Base-by-base conservation (phyloP, 2,888 invertebrate genomes). In the Lasioglossum figueresi region DNA sequence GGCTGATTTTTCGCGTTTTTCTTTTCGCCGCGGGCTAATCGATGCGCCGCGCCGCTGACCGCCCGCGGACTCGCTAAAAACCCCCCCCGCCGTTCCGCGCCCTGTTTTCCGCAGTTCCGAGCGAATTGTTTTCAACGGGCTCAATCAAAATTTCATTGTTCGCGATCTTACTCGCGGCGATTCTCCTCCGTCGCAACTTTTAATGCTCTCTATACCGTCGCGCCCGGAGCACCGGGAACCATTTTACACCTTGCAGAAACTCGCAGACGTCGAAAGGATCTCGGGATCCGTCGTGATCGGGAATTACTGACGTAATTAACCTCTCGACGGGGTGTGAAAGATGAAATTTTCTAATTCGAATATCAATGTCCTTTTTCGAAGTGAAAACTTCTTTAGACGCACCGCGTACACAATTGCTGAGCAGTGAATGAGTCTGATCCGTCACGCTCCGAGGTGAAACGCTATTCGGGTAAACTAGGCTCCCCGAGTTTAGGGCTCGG, bases 1-100 rank as follows among this genome's bases (percentile, higher is more conserved):
- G 56, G 56, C n/a, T 63, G 31, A 48, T 76, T 79, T 79, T 79
- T 83, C 56, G 12, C 59, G 23, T 56, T 63, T 59, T 31, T 76
- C 34, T 74, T 74, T 45, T 68, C n/a, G 23, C 45, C 16, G 43
- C 14, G 66, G 40, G 45, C 12, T 40, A 63, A 80, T 80, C 80
- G 79, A 66, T 40, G 52, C 34, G n/a, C 56, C 34, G 52, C 34
- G n/a, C 56, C 34, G 52, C 23, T 45, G 63, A 40, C 48, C 45
- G 43, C 63, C 63, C 31, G 31, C 63, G 63, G 63, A 63, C 16
- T 31, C 31, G 63, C 16, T 45, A 45, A 27, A 5, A 6, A n/a
- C n/a, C 0, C 31, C 6, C 63, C 16, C 31, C 27, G 5, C 27
- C 6, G 0, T 6, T 6, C 16, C 8, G 43, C 40, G 0, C 40